Evolutionary conservation across 2,113 vertebrate genomes (phyloP).

Genomic region (Aldabrachelys gigantea): DNA sequence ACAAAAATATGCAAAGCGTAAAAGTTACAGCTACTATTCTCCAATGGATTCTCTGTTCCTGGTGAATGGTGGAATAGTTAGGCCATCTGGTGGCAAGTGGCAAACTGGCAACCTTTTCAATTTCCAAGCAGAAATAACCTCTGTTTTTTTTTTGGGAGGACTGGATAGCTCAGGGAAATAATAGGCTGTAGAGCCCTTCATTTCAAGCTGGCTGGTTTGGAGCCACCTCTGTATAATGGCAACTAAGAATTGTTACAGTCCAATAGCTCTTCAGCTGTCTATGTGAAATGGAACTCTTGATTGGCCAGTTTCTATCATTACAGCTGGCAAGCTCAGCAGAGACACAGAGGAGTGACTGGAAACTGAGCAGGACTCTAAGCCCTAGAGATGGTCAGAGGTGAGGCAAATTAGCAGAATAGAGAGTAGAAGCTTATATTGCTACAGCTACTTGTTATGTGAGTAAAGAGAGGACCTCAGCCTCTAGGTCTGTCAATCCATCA

Average conservation of each 20-base stretch:
- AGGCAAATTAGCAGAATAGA: neutral
- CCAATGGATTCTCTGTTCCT: slow-evolving; percentile 5
- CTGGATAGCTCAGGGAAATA: neutral
- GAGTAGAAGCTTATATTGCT: neutral
- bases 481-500: neutral
- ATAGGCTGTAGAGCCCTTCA: neutral
- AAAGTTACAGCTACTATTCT: slow-evolving; percentile 63
- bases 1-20: slow-evolving; percentile 61
- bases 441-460: neutral
- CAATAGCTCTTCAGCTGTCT: neutral
- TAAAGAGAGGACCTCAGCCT: neutral
- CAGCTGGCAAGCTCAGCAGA: neutral
- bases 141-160: neutral
- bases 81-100: slow-evolving; percentile 79
- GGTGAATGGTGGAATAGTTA: slow-evolving; percentile 67
- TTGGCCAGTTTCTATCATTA: neutral
- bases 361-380: neutral
- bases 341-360: neutral
- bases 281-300: rapidly evolving
- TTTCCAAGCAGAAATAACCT: neutral
- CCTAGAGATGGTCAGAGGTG: neutral
- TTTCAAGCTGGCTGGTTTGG: neutral
- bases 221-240: neutral
- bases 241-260: neutral
- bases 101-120: slow-evolving; percentile 34